Evolutionary conservation across 2,113 vertebrate species (phyloP), one percentile per base, ranked within the genome.

Genomic region (human): DNA sequence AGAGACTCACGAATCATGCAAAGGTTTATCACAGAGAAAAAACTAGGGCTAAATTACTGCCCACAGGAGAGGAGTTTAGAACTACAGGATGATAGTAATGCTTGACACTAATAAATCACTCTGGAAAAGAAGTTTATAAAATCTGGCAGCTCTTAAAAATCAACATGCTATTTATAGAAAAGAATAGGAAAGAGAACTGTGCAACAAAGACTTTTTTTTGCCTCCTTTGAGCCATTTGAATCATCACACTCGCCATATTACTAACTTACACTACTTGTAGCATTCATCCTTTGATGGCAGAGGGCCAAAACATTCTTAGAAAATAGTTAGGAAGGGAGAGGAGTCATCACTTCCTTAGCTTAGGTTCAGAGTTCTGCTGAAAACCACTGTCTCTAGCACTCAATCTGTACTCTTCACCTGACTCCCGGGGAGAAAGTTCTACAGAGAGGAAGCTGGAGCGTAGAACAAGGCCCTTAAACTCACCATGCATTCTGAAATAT

Each of bases 61-160:
- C 76, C 96, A 95, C 66, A 79, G 27, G 94, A 95, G 95, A 97
- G 75, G 61, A 90, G 81, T 97, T 79, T 95, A 57, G 72, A 75
- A 80, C n/a, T 86, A 52, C 48, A 81, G 68, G 14, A 64, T 92
- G 73, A 50, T 94, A 95, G 61, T 79, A 66, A 82, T 50, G 52
- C 12, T 89, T 95, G 85, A 96, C 66, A 78, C 75, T 92, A 59
- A 97, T 80, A 83, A 61, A 92, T 91, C 35, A 80, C 45, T 92
- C 84, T 35, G n/a, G 59, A 93, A 97, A 85, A 66, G 76, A 93
- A 93, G 90, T 93, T 95, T 96, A 89, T 94, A 89, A 98, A 96
- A 81, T 96, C 84, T 89, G 89, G 68, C 52, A 64, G 72, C 76
- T 96, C 81, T 43, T 97, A 91, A 89, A 86, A 89, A 80, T 61